Conservation (phyloP, 2,797 vertebrate species). For the Anolis apletophallus region DNA sequence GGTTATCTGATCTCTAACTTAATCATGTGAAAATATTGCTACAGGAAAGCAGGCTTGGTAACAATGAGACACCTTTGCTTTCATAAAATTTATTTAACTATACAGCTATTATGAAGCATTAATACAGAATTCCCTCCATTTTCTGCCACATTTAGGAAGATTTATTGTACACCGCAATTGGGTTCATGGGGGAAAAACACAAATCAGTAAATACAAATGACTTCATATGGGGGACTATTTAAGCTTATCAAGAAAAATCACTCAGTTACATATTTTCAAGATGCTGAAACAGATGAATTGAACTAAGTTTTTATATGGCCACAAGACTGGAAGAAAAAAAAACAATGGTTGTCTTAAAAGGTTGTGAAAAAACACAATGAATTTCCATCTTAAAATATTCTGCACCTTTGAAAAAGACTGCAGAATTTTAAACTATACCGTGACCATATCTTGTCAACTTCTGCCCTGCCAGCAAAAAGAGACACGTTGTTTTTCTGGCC, state of each 20-base stretch:
- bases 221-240: conserved; percentile 48
- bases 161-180: conserved; percentile 64
- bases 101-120: conserved; percentile 74
- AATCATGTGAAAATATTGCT: conserved; percentile 75
- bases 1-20: conserved; percentile 77
- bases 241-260: conserved; percentile 53
- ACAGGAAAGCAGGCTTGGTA: conserved; percentile 66
- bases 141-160: conserved; percentile 67
- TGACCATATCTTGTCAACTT: conserved; percentile 12
- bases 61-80: conserved; percentile 71
- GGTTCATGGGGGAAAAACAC: conserved; percentile 50
- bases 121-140: conserved; percentile 70
- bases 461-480: conserved; percentile 20
- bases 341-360: conserved; percentile 12
- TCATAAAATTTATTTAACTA: conserved; percentile 77
- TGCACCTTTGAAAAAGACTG: neutral
- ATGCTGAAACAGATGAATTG: conserved; percentile 50
- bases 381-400: neutral
- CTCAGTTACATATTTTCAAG: conserved; percentile 40
- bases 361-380: conserved; percentile 2
- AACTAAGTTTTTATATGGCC: conserved; percentile 39
- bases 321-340: conserved; percentile 37
- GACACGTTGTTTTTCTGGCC: conserved; percentile 19
- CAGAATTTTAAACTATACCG: neutral
- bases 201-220: conserved; percentile 38